Percentiles rank a stretch among this genome's conserved stretches.
Conservation (phyloP, 2,888 invertebrate species). For the Agrochola circellaris region DNA sequence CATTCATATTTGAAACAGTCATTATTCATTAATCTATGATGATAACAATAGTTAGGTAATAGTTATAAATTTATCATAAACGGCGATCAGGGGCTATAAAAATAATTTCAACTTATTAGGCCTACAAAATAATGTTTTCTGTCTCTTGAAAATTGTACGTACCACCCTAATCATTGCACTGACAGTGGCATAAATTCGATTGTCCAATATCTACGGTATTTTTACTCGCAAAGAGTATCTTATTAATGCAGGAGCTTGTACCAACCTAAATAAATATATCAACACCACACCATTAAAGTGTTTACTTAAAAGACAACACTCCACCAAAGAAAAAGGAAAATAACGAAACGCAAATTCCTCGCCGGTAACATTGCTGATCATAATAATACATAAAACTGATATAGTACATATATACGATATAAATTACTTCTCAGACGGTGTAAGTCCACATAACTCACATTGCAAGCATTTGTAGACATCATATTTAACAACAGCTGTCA, state of each 20-base stretch:
- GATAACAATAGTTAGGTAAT: background rate
- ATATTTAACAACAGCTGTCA: conserved; percentile 63
- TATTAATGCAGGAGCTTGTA: conserved; percentile 7
- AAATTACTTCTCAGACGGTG: conserved; percentile 30
- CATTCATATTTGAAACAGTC: background rate
- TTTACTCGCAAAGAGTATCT: background rate
- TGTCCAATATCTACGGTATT: background rate
- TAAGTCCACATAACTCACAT: conserved; percentile 53
- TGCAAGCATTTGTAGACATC: conserved; percentile 54
- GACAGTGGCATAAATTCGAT: background rate
- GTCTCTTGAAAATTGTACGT: background rate
- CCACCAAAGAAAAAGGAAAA: conserved; percentile 4
- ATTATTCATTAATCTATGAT: background rate
- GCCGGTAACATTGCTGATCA: conserved; percentile 4
- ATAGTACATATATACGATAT: conserved; percentile 24
- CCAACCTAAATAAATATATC: conserved; percentile 39
- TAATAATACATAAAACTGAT: conserved; percentile 32
- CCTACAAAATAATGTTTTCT: background rate
- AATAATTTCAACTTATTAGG: background rate
- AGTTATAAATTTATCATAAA: background rate
- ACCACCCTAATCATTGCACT: background rate
- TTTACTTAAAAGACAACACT: conserved; percentile 33
- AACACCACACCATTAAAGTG: conserved; percentile 18
- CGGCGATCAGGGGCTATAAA: background rate
- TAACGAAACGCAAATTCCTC: conserved; percentile 19